Conservation (phyloP, 2,113 vertebrate genomes). For the Rhipidura dahli region DNA sequence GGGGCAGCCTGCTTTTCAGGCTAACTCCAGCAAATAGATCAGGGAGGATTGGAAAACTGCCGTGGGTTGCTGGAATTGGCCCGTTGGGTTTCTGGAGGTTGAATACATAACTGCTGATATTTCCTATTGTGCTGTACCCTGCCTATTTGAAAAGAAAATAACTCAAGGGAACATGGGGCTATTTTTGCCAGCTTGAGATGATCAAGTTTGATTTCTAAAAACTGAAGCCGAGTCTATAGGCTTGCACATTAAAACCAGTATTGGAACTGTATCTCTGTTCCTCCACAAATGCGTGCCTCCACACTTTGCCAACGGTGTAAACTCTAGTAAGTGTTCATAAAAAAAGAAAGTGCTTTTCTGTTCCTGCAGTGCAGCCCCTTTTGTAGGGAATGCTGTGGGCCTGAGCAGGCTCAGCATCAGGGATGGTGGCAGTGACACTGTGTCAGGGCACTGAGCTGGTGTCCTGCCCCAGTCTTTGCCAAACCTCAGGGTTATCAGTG, state of each 20-base stretch:
- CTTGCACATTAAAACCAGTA: not conserved
- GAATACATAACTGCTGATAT: slow-evolving; percentile 28
- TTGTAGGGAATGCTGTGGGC: not conserved
- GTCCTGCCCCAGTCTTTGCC: not conserved
- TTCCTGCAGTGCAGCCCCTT: not conserved
- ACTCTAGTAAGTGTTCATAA: not conserved
- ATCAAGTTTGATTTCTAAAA: slow-evolving; percentile 44
- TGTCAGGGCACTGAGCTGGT: not conserved
- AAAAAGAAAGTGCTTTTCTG: not conserved
- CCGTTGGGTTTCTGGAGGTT: slow-evolving; percentile 46
- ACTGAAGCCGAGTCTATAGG: not conserved
- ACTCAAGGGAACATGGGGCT: slow-evolving; percentile 22
- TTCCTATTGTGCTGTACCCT: slow-evolving; percentile 19
- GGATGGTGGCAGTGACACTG: not conserved
- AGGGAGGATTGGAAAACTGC: slow-evolving; percentile 12
- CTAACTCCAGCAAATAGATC: slow-evolving; percentile 21
- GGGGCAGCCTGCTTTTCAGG: slow-evolving; percentile 37
- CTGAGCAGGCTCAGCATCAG: not conserved
- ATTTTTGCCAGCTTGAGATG: slow-evolving; percentile 48
- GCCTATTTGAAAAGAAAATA: slow-evolving; percentile 38
- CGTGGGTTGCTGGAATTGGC: not conserved
- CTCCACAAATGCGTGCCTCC: not conserved
- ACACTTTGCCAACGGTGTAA: not conserved
- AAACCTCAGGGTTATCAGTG: not conserved
- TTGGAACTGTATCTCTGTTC: not conserved